Percentiles rank a stretch among this genome's conserved stretches.
Conservation (phyloP, 2,797 vertebrate species). For the Falco naumanni region DNA sequence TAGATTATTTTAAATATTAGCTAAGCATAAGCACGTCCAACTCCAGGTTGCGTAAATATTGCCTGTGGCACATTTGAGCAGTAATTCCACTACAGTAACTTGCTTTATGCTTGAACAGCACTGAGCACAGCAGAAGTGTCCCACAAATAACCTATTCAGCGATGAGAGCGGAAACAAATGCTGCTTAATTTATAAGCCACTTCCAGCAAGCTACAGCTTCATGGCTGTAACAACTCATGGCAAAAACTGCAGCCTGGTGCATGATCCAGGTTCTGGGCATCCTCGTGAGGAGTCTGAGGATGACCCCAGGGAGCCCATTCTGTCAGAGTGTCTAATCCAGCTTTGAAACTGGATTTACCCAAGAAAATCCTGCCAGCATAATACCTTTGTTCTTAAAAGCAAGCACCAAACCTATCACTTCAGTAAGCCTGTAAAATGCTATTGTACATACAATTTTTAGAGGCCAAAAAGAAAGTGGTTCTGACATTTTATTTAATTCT, state of each 20-base stretch:
- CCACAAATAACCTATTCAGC: not conserved
- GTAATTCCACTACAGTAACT: not conserved
- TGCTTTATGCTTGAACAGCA: not conserved
- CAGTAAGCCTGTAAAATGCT: not conserved
- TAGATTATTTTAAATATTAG: not conserved
- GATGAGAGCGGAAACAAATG: not conserved
- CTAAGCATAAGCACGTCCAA: not conserved
- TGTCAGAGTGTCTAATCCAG: not conserved
- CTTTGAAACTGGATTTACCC: not conserved
- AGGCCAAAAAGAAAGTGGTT: not conserved
- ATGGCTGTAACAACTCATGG: not conserved
- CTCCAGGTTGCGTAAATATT: not conserved
- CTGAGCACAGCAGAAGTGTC: not conserved
- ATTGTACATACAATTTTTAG: rapidly evolving
- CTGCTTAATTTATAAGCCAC: not conserved
- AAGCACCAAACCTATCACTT: not conserved
- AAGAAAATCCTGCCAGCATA: not conserved
- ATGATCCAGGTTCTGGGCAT: not conserved
- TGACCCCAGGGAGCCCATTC: not conserved
- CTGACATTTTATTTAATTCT: not conserved
- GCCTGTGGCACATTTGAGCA: rapidly evolving
- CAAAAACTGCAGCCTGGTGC: not conserved
- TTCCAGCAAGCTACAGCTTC: not conserved
- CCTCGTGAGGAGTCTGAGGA: not conserved
- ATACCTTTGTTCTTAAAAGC: not conserved